Conservation (phyloP, 2,797 vertebrate genomes). For the Malacoraja senta region DNA sequence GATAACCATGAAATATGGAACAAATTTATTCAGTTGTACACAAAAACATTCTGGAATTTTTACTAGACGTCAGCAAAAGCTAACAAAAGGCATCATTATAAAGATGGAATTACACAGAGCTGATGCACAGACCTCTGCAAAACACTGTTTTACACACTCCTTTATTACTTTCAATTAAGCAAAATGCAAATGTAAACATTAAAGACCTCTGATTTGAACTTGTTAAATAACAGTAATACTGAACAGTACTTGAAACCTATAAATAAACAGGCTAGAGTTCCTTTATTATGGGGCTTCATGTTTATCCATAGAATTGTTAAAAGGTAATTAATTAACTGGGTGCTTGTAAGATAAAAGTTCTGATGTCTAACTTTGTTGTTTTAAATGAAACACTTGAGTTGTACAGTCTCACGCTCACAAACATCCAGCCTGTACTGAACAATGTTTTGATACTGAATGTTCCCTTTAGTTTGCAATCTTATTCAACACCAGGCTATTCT, state of each 20-base stretch:
- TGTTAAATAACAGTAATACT: constrained; percentile 32
- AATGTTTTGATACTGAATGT: constrained; percentile 9
- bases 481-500: neutral
- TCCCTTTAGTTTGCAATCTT: neutral
- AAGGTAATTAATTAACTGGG: neutral
- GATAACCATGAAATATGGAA: neutral
- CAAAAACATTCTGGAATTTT: constrained; percentile 18
- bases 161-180: constrained; percentile 10
- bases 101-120: constrained; percentile 8
- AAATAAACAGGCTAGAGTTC: neutral
- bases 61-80: neutral
- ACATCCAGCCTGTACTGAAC: neutral
- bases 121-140: constrained; percentile 21
- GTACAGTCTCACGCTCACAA: neutral
- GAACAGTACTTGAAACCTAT: neutral
- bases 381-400: neutral
- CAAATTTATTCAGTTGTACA: constrained; percentile 33
- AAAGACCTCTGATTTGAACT: constrained; percentile 11
- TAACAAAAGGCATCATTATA: constrained; percentile 14
- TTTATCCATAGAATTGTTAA: neutral
- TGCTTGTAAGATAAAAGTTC: neutral
- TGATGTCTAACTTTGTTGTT: neutral
- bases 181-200: constrained; percentile 33
- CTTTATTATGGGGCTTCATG: neutral
- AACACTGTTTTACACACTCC: constrained; percentile 12